Evolutionary conservation across 1,140 invertebrate species (phyloP), one percentile per base, ranked within the genome.

Genomic region (Euborellia annulipes): DNA sequence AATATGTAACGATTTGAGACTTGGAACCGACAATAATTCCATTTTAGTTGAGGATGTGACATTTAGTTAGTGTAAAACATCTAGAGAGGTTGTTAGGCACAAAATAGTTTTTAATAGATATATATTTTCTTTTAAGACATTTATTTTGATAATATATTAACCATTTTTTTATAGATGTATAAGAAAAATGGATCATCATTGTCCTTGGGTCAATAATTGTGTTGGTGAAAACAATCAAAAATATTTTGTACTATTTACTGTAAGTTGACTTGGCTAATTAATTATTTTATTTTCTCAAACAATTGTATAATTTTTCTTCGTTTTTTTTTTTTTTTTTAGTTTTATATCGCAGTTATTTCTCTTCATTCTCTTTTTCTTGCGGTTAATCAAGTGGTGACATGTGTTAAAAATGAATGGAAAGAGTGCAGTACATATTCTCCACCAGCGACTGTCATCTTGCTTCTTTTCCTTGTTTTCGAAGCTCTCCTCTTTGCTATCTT

Each of bases 221-320:
- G 93, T 99, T 3, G 96, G 95, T 4, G 93, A 98, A 69, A 92
- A 89, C 59, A 99, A 99, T 75, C 96, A 98, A 71, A 98, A 98
- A 66, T 98, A 86, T 68, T 98, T 99, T 74, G 92, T 98, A 51
- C 70, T 98, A 40, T 98, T 98, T 68, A 98, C 94, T 43, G 93
- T 97, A 71, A 80, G 80, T 73, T 47, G 16, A 20, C 11, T 36
- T 43, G 42, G 18, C 36, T 13, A 11, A 3, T 11, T 11, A 7
- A 41, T 45, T 7, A 1, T 6, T 45, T 43, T 8, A 16, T 41
- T 16, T 41, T 27, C 4, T 27, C 11, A 27, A 27, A 27, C 3
- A 63, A 65, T 66, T 55, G n/a, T 13, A 19, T 21, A 32, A 16
- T 36, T 47, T 30, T 46, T 22, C 36, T 41, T 54, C 7, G 9